Conservation (phyloP, 2,888 invertebrate species). For the Cephus nigrinus region DNA sequence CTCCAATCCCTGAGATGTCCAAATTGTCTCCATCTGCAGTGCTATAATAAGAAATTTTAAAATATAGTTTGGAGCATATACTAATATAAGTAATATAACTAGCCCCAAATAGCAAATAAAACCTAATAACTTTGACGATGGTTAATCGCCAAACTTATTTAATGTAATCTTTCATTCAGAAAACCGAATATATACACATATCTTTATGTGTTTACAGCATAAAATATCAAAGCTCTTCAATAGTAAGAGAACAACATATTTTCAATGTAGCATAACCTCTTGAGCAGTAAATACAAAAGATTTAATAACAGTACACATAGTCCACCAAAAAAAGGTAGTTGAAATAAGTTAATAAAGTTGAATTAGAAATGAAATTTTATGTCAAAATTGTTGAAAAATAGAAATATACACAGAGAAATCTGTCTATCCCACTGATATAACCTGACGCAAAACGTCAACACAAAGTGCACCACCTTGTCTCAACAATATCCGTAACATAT, state of each 20-base stretch:
- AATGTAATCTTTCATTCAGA: neutral
- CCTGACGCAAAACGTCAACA: neutral
- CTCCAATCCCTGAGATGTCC: conserved; percentile 43
- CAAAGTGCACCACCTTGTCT: conserved; percentile 31
- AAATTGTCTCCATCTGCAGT: conserved; percentile 46
- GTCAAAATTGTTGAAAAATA: neutral
- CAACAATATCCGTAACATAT: conserved; percentile 30
- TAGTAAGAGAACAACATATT: conserved; percentile 3
- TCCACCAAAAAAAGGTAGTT: neutral
- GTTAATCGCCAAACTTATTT: neutral
- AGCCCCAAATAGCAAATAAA: neutral
- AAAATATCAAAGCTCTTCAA: conserved; percentile 19
- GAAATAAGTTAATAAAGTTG: neutral
- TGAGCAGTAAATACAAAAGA: neutral
- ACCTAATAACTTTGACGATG: neutral
- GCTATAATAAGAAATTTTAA: conserved; percentile 30
- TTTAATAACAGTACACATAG: neutral
- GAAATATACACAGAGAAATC: neutral
- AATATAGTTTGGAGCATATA: conserved; percentile 10
- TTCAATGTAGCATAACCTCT: neutral
- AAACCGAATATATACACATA: neutral
- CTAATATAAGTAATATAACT: neutral
- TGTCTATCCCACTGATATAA: neutral
- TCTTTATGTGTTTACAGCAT: conserved; percentile 6
- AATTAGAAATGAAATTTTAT: neutral